phyloP scores from a whole-genome alignment of 2,113 vertebrate species.

The Brachionichthys hirsutus region DNA sequence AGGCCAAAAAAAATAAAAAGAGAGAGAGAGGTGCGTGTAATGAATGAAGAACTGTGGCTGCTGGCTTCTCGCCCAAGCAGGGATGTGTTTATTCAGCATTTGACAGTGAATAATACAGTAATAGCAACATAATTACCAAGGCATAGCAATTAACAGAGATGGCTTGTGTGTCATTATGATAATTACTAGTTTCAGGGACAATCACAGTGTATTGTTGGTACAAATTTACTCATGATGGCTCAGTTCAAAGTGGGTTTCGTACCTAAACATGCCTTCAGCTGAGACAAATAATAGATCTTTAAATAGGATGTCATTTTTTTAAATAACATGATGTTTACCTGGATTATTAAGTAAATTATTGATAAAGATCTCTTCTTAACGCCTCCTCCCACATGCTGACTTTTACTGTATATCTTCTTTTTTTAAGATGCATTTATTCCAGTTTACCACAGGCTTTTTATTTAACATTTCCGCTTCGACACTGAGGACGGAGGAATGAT shows the following conservation, averaged over 20 bases:
- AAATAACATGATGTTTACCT: background rate
- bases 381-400: background rate
- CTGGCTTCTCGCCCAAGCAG: background rate
- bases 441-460: background rate
- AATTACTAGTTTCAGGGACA: constrained; percentile 3
- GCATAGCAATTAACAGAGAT: background rate
- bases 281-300: background rate
- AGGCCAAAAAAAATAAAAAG: too few relatives aligned
- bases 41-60: too few relatives aligned
- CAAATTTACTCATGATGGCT: background rate
- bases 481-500: constrained; percentile 41
- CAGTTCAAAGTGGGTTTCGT: background rate
- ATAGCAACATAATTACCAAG: background rate
- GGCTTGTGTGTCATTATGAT: constrained; percentile 8
- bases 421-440: background rate
- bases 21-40: too few relatives aligned
- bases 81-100: constrained; percentile 8
- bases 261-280: background rate
- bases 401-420: background rate
- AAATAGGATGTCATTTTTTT: background rate
- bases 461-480: constrained; percentile 11
- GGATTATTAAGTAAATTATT: background rate
- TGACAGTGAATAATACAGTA: constrained; percentile 9
- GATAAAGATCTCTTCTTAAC: background rate
- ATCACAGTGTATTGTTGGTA: background rate